A percentile compares a stretch with the other conserved stretches of the same genome.
These are phyloP conservation scores for Rotaria magnacalcarata DNA, from an alignment of 2,888 invertebrate genomes.

Conservation along the genomic window DNA sequence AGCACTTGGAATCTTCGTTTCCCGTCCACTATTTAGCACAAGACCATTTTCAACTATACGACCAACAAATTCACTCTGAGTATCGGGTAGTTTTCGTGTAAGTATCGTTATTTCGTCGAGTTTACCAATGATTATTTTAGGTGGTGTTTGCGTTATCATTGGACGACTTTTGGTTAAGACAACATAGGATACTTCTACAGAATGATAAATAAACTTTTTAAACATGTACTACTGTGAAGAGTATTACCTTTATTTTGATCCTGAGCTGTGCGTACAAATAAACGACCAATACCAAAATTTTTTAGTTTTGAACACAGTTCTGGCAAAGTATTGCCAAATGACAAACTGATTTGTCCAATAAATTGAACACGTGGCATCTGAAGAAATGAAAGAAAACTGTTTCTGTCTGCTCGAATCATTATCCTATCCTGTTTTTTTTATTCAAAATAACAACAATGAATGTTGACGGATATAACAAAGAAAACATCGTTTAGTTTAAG, in stretches of 20 bases:
- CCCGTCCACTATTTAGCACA: slow-evolving; percentile 37
- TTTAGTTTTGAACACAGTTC: slow-evolving; percentile 43
- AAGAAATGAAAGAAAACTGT: neutral
- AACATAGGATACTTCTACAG: slow-evolving; percentile 44
- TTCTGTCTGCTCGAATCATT: slow-evolving; percentile 17
- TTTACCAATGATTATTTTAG: neutral
- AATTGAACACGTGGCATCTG: slow-evolving; percentile 43
- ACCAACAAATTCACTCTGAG: slow-evolving; percentile 26
- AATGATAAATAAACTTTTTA: neutral
- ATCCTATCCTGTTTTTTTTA: neutral
- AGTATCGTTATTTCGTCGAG: neutral
- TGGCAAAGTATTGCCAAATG: slow-evolving; percentile 43
- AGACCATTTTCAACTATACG: slow-evolving; percentile 37
- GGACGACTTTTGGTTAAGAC: slow-evolving; percentile 39
- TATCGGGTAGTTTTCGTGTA: neutral
- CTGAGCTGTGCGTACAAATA: slow-evolving; percentile 39
- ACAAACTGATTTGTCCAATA: slow-evolving; percentile 40
- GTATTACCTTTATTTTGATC: slow-evolving; percentile 41
- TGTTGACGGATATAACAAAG: slow-evolving; percentile 19
- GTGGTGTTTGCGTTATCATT: slow-evolving; percentile 36
- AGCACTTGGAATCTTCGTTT: slow-evolving; percentile 37
- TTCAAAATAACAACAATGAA: slow-evolving; percentile 14
- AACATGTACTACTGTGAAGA: neutral
- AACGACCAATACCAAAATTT: slow-evolving; percentile 44
- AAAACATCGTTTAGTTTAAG: neutral